Evolutionary conservation across 2,113 vertebrate species (phyloP), one percentile per base, ranked within the genome.

Genomic region (Prochilodus magdalenae): DNA sequence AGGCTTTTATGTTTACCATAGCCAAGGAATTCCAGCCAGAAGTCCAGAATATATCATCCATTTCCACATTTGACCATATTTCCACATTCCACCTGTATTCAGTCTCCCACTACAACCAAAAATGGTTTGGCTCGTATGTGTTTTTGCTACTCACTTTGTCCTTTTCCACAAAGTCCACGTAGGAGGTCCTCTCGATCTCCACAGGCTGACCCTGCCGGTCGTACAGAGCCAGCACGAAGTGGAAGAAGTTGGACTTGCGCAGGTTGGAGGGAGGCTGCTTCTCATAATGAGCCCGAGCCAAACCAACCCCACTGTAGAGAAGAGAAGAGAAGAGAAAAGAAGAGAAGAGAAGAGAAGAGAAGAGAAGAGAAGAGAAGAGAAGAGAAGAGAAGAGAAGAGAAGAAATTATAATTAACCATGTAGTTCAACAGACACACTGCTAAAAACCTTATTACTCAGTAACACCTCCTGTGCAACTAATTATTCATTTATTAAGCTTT

Each of bases 201-300:
- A 98, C 97, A 0, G 97, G 97, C 91, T 99, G 97, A 1, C 97
- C 97, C 89, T 98, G 97, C 0, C 97, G 94, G 93, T 98, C 97
- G 33, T 98, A 99, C 89, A 99, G 94, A 67, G 97, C 97, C 94
- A 99, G 89, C 0, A 99, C 97, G 0, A 98, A 99, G 93, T 99
- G 97, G 95, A 99, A 98, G 95, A 98, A 98, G 94, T 98, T 98
- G 93, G 96, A 98, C 87, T 98, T 98, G 82, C 97, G 93, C 91
- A 98, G 95, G 94, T 99, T 99, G 86, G 97, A 97, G 0, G 97
- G 97, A 0, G 97, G 97, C 93, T 98, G 97, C 91, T 98, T 99
- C 95, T 99, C 97, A 33, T 98, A 99, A 88, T 99, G 97, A 55
- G 97, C 97, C 10, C 97, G 93, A 29, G 97, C 96, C 87, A 98